A percentile compares a stretch with the other conserved stretches of the same genome.
Evolutionary conservation across 2,113 vertebrate species (phyloP).

Genomic region (Caretta caretta): DNA sequence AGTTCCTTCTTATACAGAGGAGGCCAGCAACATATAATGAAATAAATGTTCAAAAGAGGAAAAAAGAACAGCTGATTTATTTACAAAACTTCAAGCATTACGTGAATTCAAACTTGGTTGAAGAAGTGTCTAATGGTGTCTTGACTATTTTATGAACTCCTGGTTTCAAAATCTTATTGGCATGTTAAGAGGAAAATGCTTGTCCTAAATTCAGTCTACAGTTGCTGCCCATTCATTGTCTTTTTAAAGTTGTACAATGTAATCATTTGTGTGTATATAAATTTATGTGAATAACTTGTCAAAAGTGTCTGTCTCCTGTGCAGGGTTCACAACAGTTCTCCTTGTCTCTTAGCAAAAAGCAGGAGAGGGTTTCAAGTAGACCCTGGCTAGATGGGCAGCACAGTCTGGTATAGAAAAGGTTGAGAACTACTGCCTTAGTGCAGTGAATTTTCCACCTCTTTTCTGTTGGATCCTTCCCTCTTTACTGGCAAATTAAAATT

Average conservation of each 20-base stretch:
- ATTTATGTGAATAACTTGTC: too few relatives aligned
- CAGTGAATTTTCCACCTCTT: not conserved
- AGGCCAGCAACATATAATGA: not conserved
- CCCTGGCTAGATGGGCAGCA: too few relatives aligned
- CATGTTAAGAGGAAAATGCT: too few relatives aligned
- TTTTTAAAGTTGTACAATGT: too few relatives aligned
- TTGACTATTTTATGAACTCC: not conserved
- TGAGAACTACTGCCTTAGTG: not conserved
- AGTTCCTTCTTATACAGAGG: not conserved
- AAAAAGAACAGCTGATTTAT: not conserved
- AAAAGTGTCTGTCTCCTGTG: too few relatives aligned
- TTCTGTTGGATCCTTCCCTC: not conserved
- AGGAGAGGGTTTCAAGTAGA: too few relatives aligned
- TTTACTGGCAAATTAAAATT: not conserved
- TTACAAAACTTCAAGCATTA: not conserved
- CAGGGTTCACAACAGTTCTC: too few relatives aligned
- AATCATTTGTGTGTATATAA: too few relatives aligned
- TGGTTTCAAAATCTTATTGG: not conserved
- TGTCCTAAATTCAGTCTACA: too few relatives aligned
- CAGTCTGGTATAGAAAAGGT: too few relatives aligned
- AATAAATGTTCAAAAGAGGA: not conserved
- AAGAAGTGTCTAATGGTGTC: not conserved
- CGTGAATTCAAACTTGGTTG: not conserved
- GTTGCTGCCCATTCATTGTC: too few relatives aligned
- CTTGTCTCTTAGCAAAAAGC: too few relatives aligned